Base-by-base conservation (phyloP, 2,888 invertebrate species). In the Morpho helenor region DNA sequence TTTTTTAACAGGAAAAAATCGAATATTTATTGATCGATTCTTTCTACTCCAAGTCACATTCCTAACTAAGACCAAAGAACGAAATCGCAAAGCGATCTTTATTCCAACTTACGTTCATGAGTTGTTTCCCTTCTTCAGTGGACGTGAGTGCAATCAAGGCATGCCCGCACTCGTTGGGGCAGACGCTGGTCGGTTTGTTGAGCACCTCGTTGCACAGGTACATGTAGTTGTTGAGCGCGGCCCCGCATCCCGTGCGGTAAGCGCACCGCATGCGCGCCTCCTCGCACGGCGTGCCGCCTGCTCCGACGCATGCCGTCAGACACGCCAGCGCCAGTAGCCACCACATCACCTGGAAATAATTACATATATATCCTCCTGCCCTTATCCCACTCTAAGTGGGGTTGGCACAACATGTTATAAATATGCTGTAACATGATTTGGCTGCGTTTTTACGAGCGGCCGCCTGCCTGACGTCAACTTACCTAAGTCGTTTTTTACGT, bases 111-210 rank as follows among this genome's bases (percentile, higher is more conserved):
- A 95, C 95, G 76, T 92, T 94, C 93, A 95, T 94, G 10, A 96
- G 92, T 63, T 93, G 93, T 73, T 95, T 93, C 54, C 96, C 96
- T 76, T 96, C 95, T 54, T 94, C 94, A 0, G 96, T 95, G 39
- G 95, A 94, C 0, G 94, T 95, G 48, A 96, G 91, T 0, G 96
- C 95, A 48, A 96, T 95, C 45, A 96, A 91, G 0, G 96, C 95
- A 74, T 95, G 93, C 69, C 94, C 94, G 78, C 96, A 96, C 53
- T 92, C 88, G 71, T 94, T 93, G 0, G 95, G 94, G 75, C 97
- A 96, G 63, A 77, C 75, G 68, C 72, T 87, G 70, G 79, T 91
- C 43, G 84, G 92, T 40, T 93, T 92, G 49, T 93, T 91, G 43
- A 96, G 89, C 42, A 94, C 93, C 6, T 92, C 92, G 7, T 93